A percentile compares a stretch with the other conserved stretches of the same genome.
These are phyloP conservation scores for Todiramphus saurophagus DNA, from an alignment of 2,113 vertebrate species.

Conservation along the genomic window DNA sequence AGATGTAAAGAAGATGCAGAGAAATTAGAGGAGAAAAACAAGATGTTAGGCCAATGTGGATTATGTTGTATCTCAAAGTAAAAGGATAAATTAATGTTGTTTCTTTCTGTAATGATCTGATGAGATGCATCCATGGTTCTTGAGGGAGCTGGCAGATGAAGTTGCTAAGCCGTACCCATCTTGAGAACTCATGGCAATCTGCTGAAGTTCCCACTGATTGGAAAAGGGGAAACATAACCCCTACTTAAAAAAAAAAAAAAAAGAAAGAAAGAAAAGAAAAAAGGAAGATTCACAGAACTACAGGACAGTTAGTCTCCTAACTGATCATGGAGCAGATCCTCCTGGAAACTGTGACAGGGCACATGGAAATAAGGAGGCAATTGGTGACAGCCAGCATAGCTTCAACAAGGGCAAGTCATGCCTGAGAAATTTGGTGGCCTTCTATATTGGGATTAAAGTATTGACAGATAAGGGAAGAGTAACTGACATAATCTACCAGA, in stretches of 20 bases:
- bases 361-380: too few relatives aligned
- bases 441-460: too few relatives aligned
- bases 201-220: not conserved
- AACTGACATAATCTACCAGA: not conserved
- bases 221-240: not conserved
- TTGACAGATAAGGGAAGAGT: not conserved
- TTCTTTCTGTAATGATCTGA: not conserved
- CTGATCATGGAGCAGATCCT: too few relatives aligned
- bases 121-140: not conserved
- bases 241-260: too few relatives aligned
- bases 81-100: not conserved
- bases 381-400: too few relatives aligned
- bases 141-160: not conserved
- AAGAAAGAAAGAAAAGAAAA: not conserved
- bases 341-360: too few relatives aligned
- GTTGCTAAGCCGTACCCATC: not conserved
- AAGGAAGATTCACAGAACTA: not conserved
- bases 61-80: not conserved
- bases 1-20: not conserved
- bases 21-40: not conserved
- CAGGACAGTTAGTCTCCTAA: too few relatives aligned
- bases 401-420: too few relatives aligned
- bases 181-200: not conserved
- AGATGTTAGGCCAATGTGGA: not conserved
- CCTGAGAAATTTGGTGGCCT: too few relatives aligned